Evolutionary conservation across 2,797 vertebrate species (phyloP).

Genomic region (Crotalus adamanteus): DNA sequence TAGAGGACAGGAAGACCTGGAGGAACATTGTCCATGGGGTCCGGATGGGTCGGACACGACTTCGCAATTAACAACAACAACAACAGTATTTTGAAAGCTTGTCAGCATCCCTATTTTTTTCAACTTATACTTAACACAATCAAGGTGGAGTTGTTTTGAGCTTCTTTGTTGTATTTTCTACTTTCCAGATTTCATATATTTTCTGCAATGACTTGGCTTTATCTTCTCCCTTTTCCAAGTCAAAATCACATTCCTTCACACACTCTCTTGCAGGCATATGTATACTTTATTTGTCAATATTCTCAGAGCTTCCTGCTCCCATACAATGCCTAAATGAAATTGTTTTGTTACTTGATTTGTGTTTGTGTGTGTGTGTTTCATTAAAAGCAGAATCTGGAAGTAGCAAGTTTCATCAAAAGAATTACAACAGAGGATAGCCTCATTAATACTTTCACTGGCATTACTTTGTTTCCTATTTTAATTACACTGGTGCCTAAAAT

Average conservation of each 20-base stretch:
- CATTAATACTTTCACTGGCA: neutral
- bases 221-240: neutral
- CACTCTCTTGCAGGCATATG: neutral
- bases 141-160: neutral
- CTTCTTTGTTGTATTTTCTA: neutral
- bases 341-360: neutral
- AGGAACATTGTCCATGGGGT: too few species aligned
- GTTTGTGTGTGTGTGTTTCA: neutral
- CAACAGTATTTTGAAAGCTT: neutral
- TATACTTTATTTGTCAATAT: neutral
- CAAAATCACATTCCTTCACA: neutral
- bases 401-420: neutral
- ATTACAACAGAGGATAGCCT: neutral
- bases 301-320: neutral
- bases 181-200: neutral
- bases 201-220: neutral
- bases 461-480: neutral
- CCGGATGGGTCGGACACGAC: too few species aligned
- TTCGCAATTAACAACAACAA: too few species aligned
- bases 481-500: neutral
- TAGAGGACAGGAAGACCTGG: too few species aligned
- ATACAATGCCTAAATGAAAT: neutral
- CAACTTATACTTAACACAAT: neutral
- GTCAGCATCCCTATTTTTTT: neutral
- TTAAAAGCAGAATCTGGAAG: neutral